phyloP scores from a whole-genome alignment of 2,888 invertebrate genomes.

The Thecocarcelia acutangulata region DNA sequence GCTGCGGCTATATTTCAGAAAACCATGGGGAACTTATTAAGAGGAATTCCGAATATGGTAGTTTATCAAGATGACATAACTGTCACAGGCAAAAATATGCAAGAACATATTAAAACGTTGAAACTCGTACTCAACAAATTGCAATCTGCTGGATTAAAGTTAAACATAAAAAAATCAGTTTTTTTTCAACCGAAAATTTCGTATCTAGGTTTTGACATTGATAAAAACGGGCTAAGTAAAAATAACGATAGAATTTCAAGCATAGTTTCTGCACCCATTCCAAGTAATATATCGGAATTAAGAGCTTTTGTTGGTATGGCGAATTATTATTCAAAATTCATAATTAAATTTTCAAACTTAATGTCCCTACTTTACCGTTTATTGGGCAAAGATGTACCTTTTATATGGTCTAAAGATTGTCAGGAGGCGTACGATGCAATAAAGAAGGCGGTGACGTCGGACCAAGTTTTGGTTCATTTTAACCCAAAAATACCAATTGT shows the following conservation, averaged over 20 bases:
- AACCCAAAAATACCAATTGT: conserved; percentile 65
- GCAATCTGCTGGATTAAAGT: conserved; percentile 35
- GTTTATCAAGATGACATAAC: too few relatives aligned
- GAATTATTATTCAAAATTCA: conserved; percentile 64
- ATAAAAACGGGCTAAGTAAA: conserved; percentile 49
- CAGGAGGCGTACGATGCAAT: conserved; percentile 72
- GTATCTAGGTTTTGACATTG: conserved; percentile 32
- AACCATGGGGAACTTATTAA: conserved; percentile 51
- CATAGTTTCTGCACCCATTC: conserved; percentile 28
- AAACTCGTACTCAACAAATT: conserved; percentile 56
- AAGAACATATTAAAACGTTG: too few relatives aligned
- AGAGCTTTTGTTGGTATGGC: conserved; percentile 47
- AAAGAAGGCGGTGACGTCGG: conserved; percentile 70
- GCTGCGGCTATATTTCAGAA: too few relatives aligned
- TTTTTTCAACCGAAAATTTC: conserved; percentile 39
- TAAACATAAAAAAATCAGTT: conserved; percentile 14
- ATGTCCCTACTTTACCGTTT: conserved; percentile 57
- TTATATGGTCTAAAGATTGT: conserved; percentile 72
- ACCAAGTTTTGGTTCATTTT: conserved; percentile 69
- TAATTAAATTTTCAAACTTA: conserved; percentile 58
- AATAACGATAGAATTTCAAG: conserved; percentile 9
- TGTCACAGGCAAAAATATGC: too few relatives aligned
- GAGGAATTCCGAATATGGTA: conserved; percentile 7
- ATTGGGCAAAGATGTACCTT: conserved; percentile 63
- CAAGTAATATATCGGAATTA: conserved; percentile 32